Base-by-base conservation (phyloP, 2,888 invertebrate genomes). In the Rosalia funebris region DNA sequence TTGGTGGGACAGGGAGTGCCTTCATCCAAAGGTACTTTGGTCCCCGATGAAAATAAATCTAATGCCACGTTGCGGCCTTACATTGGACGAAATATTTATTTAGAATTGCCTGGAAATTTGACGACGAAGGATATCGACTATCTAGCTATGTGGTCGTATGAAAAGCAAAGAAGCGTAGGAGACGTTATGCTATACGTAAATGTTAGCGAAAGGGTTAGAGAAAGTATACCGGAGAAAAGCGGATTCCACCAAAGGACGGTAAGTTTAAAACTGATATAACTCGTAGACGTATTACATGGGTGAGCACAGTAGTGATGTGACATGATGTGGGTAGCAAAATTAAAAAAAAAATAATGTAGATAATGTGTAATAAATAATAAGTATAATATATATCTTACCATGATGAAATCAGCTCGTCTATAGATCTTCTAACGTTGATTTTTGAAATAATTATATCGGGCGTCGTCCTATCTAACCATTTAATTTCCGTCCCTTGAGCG, bases 61-160 rank as follows among this genome's bases (percentile, higher is more conserved):
- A 25, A 1, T 2, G 32, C 7, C 9, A 3, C 32, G 1, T 42
- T 53, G 16, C n/a, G 16, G n/a, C 11, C 15, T 11, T 63, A 44
- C 46, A 47, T 25, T 11, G 57, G 57, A 14, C 32, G 42, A 54
- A 75, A 72, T 57, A 52, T 76, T 4, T 69, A 71, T 32, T 46
- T 77, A 1, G 56, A 16, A 1, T 46, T 77, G 9, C 75, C 77
- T 1, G 50, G 54, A 19, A 57, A 55, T 41, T 16, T 68, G 12
- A 71, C 65, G 2, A 54, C 66, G 4, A 65, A 71, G 31, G 56
- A 62, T 17, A 70, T 75, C 0, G 71, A 75, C n/a, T 76, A 74
- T 56, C 67, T 77, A 5, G 69, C 63, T 15, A 44, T 60, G 15
- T 56, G 55, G 25, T 56, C 32, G 16, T 45, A 34, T 9, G 20